phyloP scores from a whole-genome alignment of 2,888 invertebrate species.

The Drosophila greeni region DNA sequence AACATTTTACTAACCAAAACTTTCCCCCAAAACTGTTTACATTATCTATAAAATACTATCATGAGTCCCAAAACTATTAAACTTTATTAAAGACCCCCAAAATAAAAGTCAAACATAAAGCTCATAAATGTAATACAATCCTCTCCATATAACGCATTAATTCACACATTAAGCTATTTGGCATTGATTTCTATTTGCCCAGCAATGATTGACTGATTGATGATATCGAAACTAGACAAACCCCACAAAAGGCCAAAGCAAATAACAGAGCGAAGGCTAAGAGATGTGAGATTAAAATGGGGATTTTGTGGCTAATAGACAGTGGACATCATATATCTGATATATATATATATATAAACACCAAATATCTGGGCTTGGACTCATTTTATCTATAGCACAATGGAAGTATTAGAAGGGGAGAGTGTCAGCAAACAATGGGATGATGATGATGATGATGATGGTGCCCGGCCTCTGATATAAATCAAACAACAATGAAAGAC shows the following conservation, averaged over 20 bases:
- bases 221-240: conserved; percentile 36
- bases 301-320: conserved; percentile 30
- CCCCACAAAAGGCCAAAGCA: conserved; percentile 28
- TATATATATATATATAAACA: background rate
- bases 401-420: conserved; percentile 17
- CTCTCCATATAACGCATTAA: conserved; percentile 22
- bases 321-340: conserved; percentile 30
- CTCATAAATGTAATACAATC: conserved; percentile 38
- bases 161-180: conserved; percentile 46
- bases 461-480: conserved; percentile 55
- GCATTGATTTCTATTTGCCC: conserved; percentile 45
- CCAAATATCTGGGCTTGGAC: conserved; percentile 12
- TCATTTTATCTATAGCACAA: conserved; percentile 31
- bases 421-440: conserved; percentile 45
- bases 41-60: background rate
- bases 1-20: background rate
- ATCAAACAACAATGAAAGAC: conserved; percentile 57
- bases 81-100: conserved; percentile 1
- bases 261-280: conserved; percentile 8
- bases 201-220: conserved; percentile 42
- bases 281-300: conserved; percentile 15
- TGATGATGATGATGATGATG: conserved; percentile 18
- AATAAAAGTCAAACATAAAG: conserved; percentile 12
- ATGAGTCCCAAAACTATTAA: background rate
- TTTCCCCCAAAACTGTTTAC: background rate